Percentiles rank a stretch among this genome's conserved stretches.
Evolutionary conservation across 2,888 invertebrate species (phyloP).

Genomic region (Rambutsinella grinnellia): DNA sequence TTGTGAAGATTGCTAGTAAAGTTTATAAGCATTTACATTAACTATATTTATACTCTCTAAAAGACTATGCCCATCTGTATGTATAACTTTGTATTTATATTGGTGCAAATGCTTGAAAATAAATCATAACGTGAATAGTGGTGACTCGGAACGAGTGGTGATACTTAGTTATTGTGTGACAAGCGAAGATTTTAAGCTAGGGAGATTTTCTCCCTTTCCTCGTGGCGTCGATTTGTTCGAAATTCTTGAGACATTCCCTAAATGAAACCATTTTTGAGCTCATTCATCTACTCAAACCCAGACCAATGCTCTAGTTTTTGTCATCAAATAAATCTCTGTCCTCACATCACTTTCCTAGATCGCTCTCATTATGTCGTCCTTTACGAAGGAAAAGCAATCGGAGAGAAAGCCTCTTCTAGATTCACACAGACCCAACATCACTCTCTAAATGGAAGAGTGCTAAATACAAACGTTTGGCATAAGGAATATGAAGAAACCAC

Average conservation of each 20-base stretch:
- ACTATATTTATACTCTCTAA: too few species aligned
- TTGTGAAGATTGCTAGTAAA: too few species aligned
- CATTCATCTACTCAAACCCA: constrained; percentile 44
- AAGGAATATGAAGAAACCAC: too few species aligned
- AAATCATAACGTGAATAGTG: too few species aligned
- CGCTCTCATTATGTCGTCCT: constrained; percentile 44
- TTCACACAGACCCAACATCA: too few species aligned
- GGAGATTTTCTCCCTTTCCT: constrained; percentile 41
- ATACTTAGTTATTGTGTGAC: constrained; percentile 46
- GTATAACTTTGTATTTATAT: too few species aligned
- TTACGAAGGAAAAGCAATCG: constrained; percentile 3
- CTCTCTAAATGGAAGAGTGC: too few species aligned
- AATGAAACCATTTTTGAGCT: constrained; percentile 52
- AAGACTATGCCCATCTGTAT: too few species aligned
- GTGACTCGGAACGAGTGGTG: too few species aligned
- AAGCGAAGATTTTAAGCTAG: constrained; percentile 49
- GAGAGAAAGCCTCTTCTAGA: not conserved
- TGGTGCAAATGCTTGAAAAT: too few species aligned
- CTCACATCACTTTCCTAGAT: constrained; percentile 47
- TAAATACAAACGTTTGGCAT: too few species aligned
- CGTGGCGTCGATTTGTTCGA: constrained; percentile 49
- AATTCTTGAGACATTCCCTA: constrained; percentile 45
- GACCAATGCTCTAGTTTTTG: constrained; percentile 49
- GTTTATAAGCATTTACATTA: constrained; percentile 55
- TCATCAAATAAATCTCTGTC: constrained; percentile 55